These are phyloP conservation scores for Microctonus hyperodae DNA, from an alignment of 2,888 invertebrate genomes.

Conservation along the genomic window DNA sequence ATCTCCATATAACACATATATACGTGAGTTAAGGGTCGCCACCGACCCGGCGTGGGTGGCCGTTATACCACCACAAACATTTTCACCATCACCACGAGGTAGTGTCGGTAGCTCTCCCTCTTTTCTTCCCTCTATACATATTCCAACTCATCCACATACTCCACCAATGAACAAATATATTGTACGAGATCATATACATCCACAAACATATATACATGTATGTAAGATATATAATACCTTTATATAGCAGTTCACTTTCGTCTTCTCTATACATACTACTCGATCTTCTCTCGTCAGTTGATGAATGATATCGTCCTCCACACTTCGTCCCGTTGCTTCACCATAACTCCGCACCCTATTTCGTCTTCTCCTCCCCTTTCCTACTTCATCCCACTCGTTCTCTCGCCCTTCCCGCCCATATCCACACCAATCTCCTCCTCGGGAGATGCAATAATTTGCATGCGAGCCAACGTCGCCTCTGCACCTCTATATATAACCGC, in stretches of 20 bases:
- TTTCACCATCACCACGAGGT: constrained; percentile 16
- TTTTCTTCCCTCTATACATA: constrained; percentile 22
- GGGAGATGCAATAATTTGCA: constrained; percentile 41
- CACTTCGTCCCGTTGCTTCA: constrained; percentile 30
- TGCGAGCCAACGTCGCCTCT: constrained; percentile 32
- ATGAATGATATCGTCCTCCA: constrained; percentile 49
- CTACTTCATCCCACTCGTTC: constrained; percentile 20
- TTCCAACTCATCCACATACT: constrained; percentile 38
- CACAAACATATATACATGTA: no score
- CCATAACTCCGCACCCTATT: constrained; percentile 33
- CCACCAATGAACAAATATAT: constrained; percentile 25
- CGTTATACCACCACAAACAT: constrained; percentile 39
- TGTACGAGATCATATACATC: no score
- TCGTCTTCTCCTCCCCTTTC: constrained; percentile 29
- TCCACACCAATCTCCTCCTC: constrained; percentile 28
- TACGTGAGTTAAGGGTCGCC: constrained; percentile 40
- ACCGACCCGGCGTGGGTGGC: constrained; percentile 59
- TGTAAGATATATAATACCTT: constrained; percentile 19
- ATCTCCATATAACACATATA: constrained; percentile 3
- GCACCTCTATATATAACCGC: constrained; percentile 23
- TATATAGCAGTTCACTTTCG: constrained; percentile 31
- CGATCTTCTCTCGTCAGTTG: constrained; percentile 41
- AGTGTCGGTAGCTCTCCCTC: constrained; percentile 34
- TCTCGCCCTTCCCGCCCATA: constrained; percentile 30
- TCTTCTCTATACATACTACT: no score